phyloP scores from a whole-genome alignment of 1,140 invertebrate species.

The Diorhabda carinulata region DNA sequence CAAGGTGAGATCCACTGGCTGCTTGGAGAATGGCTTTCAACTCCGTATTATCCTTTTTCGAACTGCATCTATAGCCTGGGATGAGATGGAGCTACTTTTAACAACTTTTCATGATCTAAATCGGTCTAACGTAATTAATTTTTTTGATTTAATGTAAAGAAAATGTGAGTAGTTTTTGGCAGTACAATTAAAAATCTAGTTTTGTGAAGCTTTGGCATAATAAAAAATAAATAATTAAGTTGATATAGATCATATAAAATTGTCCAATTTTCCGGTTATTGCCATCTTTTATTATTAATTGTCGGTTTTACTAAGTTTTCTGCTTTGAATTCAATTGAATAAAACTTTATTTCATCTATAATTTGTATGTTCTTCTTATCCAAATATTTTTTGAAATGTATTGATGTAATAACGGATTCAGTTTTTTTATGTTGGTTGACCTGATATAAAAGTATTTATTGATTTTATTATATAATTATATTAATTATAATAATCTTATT shows the following conservation, averaged over 20 bases:
- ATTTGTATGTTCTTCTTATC: not conserved
- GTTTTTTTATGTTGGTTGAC: too few relatives aligned
- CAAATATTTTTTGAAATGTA: slow-evolving; percentile 14
- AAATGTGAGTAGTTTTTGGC: slow-evolving; percentile 30
- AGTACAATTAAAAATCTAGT: slow-evolving; percentile 23
- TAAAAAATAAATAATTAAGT: slow-evolving; percentile 38
- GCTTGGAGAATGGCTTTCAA: slow-evolving; percentile 35
- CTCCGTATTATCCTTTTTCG: slow-evolving; percentile 33
- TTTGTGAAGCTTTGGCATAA: slow-evolving; percentile 34
- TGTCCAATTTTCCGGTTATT: slow-evolving; percentile 42
- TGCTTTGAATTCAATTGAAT: not conserved
- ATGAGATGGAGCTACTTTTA: slow-evolving; percentile 34
- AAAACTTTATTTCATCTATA: not conserved
- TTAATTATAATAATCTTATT: too few relatives aligned
- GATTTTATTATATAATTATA: too few relatives aligned
- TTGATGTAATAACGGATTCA: too few relatives aligned
- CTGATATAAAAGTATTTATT: too few relatives aligned
- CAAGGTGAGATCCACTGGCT: slow-evolving; percentile 36
- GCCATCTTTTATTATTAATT: slow-evolving; percentile 16
- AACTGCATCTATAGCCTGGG: slow-evolving; percentile 30
- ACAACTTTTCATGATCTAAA: slow-evolving; percentile 28
- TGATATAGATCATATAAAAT: slow-evolving; percentile 42
- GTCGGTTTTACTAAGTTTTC: not conserved
- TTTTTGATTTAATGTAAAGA: slow-evolving; percentile 31
- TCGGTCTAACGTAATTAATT: slow-evolving; percentile 32